phyloP scores from a whole-genome alignment of 2,113 vertebrate species.

The Toxostoma redivivum region DNA sequence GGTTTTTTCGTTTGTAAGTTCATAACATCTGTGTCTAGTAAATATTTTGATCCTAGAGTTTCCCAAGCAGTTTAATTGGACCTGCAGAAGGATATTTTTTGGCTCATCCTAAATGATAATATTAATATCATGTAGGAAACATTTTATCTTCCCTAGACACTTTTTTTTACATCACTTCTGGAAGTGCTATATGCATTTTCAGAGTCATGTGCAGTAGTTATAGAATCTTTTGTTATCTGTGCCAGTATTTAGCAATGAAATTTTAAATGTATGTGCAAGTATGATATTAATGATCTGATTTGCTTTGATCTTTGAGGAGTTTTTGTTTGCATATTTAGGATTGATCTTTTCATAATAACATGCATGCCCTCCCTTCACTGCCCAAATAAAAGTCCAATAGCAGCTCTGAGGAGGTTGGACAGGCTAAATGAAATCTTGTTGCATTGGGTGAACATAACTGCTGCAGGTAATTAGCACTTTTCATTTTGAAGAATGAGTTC shows the following conservation, averaged over 20 bases:
- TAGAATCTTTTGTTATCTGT: not conserved
- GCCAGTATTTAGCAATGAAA: not conserved
- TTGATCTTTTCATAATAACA: not conserved
- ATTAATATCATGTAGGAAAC: not conserved
- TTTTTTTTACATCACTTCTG: not conserved
- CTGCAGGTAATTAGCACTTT: conserved; percentile 58
- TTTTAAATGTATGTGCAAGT: not conserved
- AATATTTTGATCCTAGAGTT: not conserved
- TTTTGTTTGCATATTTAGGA: not conserved
- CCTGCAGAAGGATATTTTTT: not conserved
- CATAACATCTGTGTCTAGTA: not conserved
- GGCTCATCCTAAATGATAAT: not conserved
- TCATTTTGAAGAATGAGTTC: conserved; percentile 34
- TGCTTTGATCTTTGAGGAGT: not conserved
- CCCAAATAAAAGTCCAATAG: not conserved
- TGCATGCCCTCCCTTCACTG: not conserved
- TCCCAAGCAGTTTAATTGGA: not conserved
- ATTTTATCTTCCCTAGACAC: not conserved
- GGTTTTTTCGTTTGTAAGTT: not conserved
- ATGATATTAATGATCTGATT: not conserved
- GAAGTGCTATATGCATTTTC: not conserved
- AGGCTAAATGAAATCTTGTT: not conserved
- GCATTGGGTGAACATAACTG: not conserved
- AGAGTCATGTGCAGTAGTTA: not conserved
- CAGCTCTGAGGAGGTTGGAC: not conserved